Evolutionary conservation across 2,797 vertebrate species (phyloP).

Genomic region (Brachyrhaphis roseni): DNA sequence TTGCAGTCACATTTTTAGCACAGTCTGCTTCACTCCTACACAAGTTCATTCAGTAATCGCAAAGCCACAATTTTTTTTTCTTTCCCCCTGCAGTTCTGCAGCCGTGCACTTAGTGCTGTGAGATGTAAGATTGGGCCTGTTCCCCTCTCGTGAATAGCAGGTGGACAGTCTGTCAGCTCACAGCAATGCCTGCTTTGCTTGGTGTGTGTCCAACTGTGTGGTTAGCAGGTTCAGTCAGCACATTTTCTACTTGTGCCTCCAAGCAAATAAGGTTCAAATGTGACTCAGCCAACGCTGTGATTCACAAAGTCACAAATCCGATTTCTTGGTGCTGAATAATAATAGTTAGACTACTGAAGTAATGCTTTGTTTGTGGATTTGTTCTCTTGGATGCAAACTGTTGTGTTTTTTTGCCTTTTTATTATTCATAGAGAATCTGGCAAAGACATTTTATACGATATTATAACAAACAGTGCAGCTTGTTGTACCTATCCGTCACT

Average conservation of each 20-base stretch:
- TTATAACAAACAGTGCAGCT: neutral
- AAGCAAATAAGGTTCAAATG: constrained; percentile 52
- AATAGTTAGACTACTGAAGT: neutral
- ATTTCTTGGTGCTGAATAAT: neutral
- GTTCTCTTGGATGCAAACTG: neutral
- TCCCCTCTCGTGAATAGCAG: constrained; percentile 40
- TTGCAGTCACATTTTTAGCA: constrained; percentile 55
- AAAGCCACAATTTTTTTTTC: constrained; percentile 34
- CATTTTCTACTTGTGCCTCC: constrained; percentile 30
- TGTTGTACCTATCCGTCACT: neutral
- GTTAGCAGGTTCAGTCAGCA: constrained; percentile 36
- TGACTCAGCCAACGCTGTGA: constrained; percentile 42
- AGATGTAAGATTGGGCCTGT: constrained; percentile 39
- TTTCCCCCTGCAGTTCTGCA: constrained; percentile 42
- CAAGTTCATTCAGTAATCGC: constrained; percentile 64
- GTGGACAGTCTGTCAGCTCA: constrained; percentile 53
- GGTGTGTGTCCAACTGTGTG: constrained; percentile 37
- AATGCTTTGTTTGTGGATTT: neutral
- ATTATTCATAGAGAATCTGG: neutral
- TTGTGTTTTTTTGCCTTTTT: neutral
- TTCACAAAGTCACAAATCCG: neutral
- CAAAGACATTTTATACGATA: neutral
- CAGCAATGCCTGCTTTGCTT: constrained; percentile 38
- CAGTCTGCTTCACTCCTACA: constrained; percentile 53
- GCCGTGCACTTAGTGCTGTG: constrained; percentile 43